phyloP scores from a whole-genome alignment of 2,113 vertebrate genomes.

The Pardalotus punctatus region DNA sequence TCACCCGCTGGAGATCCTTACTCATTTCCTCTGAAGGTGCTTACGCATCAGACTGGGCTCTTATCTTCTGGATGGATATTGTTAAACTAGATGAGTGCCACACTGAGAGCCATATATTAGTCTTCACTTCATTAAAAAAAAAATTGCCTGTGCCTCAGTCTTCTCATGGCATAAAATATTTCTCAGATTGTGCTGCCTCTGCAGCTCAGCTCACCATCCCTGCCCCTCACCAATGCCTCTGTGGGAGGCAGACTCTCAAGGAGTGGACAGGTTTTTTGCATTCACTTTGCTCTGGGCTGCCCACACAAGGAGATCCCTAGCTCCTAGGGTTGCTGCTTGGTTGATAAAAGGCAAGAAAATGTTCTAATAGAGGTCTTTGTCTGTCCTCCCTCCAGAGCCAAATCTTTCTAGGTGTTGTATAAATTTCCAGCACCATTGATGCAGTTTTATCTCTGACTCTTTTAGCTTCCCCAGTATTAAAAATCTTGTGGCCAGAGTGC shows the following conservation, averaged over 20 bases:
- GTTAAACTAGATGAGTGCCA: neutral
- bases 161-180: neutral
- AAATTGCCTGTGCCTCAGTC: neutral
- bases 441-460: neutral
- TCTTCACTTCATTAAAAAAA: neutral
- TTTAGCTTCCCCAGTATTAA: neutral
- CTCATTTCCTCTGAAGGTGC: neutral
- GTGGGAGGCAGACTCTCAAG: rapidly evolving
- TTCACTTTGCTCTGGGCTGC: neutral
- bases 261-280: neutral
- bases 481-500: neutral
- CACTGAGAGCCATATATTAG: neutral
- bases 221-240: neutral
- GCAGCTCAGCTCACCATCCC: neutral
- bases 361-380: neutral
- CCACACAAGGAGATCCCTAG: neutral
- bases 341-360: neutral
- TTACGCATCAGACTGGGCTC: neutral
- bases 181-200: neutral
- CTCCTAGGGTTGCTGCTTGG: neutral
- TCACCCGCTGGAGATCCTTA: neutral
- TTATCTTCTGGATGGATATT: neutral
- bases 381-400: neutral
- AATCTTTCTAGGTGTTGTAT: neutral
- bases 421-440: neutral